phyloP scores from a whole-genome alignment of 1,140 invertebrate genomes.

The Philaenus spumarius region DNA sequence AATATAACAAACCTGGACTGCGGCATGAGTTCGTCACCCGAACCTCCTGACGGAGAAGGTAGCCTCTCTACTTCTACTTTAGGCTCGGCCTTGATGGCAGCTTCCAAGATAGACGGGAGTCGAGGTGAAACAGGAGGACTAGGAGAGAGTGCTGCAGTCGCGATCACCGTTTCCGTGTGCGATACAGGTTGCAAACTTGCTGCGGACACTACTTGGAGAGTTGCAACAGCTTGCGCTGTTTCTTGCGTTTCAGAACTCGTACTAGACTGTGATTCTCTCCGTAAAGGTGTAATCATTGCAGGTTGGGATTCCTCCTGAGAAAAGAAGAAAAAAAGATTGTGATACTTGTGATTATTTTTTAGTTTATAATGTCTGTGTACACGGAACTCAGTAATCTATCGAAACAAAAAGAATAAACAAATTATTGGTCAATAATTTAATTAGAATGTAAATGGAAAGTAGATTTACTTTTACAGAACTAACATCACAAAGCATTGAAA shows the following conservation, averaged over 20 bases:
- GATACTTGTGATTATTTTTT: too few species aligned
- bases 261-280: slow-evolving; percentile 16
- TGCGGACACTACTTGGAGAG: slow-evolving; percentile 44
- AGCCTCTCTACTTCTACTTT: slow-evolving; percentile 72
- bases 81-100: slow-evolving; percentile 77
- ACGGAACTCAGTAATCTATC: too few species aligned
- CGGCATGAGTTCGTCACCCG: slow-evolving; percentile 30
- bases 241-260: slow-evolving; percentile 34
- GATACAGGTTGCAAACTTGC: slow-evolving; percentile 43
- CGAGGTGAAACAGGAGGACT: slow-evolving; percentile 31
- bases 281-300: slow-evolving; percentile 22
- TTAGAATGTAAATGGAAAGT: too few species aligned
- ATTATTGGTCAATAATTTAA: too few species aligned
- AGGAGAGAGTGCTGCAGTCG: slow-evolving; percentile 39
- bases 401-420: too few species aligned
- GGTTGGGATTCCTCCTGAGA: slow-evolving; percentile 20
- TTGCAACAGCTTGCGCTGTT: slow-evolving; percentile 45
- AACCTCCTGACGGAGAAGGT: slow-evolving; percentile 33
- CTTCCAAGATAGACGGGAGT: slow-evolving; percentile 65
- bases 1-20: slow-evolving; percentile 28
- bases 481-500: too few species aligned
- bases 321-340: slow-evolving; percentile 5
- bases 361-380: too few species aligned
- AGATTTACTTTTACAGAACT: too few species aligned
- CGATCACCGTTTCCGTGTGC: slow-evolving; percentile 35